Conservation (phyloP, 2,888 invertebrate species). For the Hydrotaea cyrtoneurina region DNA sequence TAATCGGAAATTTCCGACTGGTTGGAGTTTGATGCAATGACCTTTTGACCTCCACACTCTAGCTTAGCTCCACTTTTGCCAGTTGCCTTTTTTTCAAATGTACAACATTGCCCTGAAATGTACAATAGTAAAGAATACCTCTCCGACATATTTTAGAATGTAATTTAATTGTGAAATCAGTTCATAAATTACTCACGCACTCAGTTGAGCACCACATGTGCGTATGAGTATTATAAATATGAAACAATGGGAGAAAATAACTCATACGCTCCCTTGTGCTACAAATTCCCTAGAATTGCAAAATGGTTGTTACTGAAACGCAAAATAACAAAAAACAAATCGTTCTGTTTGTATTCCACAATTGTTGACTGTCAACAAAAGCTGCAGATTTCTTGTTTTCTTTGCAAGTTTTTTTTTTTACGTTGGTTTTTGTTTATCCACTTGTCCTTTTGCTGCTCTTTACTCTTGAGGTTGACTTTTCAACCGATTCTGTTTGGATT, state of each 20-base stretch:
- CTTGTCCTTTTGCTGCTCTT: not conserved
- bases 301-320: not conserved
- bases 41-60: no score
- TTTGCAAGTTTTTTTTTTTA: not conserved
- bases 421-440: constrained; percentile 23
- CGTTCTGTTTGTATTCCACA: constrained; percentile 13
- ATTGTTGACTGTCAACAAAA: constrained; percentile 62
- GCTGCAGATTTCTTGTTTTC: constrained; percentile 49
- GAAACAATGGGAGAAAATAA: not conserved
- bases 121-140: no score
- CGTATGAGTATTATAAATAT: not conserved
- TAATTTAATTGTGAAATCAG: no score
- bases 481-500: constrained; percentile 23
- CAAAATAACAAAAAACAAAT: not conserved
- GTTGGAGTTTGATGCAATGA: no score
- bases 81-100: no score
- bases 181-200: no score
- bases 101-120: no score
- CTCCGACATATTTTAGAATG: no score
- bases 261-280: not conserved
- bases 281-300: not conserved
- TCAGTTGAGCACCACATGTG: not conserved
- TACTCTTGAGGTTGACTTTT: constrained; percentile 38
- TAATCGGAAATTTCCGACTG: no score
- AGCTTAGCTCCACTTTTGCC: no score